Percentiles rank a stretch among this genome's conserved stretches.
These are phyloP conservation scores for Copidosoma floridanum DNA, from an alignment of 1,140 invertebrate species.

Conservation along the genomic window DNA sequence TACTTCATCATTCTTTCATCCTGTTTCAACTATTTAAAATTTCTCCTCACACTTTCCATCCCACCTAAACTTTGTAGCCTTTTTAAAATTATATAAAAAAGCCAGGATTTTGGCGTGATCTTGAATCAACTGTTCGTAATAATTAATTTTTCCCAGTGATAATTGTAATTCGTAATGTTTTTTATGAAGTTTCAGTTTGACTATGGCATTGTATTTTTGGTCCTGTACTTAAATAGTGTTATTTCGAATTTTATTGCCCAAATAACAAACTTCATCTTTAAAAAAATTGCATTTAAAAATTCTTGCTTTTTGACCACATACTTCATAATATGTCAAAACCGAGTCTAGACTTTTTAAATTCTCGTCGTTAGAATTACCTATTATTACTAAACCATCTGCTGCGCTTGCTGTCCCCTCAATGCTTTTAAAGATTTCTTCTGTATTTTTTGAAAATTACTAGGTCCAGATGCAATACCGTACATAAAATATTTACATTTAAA, in stretches of 20 bases:
- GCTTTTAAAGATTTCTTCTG: too few relatives aligned
- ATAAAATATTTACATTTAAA: too few relatives aligned
- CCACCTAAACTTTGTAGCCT: conserved; percentile 2
- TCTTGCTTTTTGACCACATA: background rate
- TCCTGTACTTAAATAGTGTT: too few relatives aligned
- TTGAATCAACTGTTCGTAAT: conserved; percentile 18
- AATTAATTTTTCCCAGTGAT: conserved; percentile 22
- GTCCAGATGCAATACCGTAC: too few relatives aligned
- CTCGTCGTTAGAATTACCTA: background rate
- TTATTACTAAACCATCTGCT: background rate
- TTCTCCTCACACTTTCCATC: background rate
- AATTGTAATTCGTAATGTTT: conserved; percentile 22
- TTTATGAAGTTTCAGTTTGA: too few relatives aligned
- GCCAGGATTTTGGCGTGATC: conserved; percentile 14
- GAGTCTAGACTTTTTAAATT: background rate
- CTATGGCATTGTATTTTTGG: too few relatives aligned
- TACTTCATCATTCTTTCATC: background rate
- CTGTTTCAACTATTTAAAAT: background rate
- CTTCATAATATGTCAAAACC: background rate
- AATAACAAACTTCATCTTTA: conserved; percentile 1
- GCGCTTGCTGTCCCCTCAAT: background rate
- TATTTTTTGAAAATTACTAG: too few relatives aligned
- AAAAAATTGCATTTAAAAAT: conserved; percentile 5
- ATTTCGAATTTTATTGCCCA: conserved; percentile 1
- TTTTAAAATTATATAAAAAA: conserved; percentile 12